Percentiles rank a stretch among this genome's conserved stretches.
Evolutionary conservation across 2,888 invertebrate genomes (phyloP).

Genomic region (Drosophila paramelanica): DNA sequence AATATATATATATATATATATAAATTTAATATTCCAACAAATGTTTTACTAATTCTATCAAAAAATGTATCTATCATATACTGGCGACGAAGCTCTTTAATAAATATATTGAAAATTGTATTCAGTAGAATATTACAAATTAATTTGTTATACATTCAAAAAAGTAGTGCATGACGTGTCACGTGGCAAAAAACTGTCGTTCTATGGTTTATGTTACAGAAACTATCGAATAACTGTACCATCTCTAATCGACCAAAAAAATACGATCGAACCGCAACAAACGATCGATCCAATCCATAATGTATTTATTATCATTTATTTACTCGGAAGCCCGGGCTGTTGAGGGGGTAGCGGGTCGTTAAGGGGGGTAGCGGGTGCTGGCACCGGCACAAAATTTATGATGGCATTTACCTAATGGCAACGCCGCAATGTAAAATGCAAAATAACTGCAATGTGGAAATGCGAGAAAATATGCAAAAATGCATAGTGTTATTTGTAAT

Average conservation of each 20-base stretch:
- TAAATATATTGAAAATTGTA: too few relatives aligned
- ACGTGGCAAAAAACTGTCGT: too few relatives aligned
- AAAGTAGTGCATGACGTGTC: too few relatives aligned
- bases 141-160: too few relatives aligned
- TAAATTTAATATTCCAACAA: too few relatives aligned
- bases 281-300: constrained; percentile 48
- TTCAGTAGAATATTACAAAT: too few relatives aligned
- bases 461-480: constrained; percentile 51
- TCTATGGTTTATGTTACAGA: too few relatives aligned
- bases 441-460: constrained; percentile 24
- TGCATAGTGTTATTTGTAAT: constrained; percentile 72
- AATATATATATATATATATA: too few relatives aligned
- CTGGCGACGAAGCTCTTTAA: too few relatives aligned
- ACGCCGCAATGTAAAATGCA: constrained; percentile 43
- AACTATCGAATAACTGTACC: not conserved
- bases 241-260: not conserved
- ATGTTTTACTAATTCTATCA: too few relatives aligned
- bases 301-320: constrained; percentile 67
- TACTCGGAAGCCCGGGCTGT: constrained; percentile 18
- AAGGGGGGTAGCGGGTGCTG: not conserved
- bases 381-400: constrained; percentile 63
- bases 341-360: too few relatives aligned
- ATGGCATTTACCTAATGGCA: constrained; percentile 74
- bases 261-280: constrained; percentile 10
- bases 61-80: too few relatives aligned